These are phyloP conservation scores for Desoria tigrina DNA, from an alignment of 2,888 invertebrate genomes.

Conservation along the genomic window DNA sequence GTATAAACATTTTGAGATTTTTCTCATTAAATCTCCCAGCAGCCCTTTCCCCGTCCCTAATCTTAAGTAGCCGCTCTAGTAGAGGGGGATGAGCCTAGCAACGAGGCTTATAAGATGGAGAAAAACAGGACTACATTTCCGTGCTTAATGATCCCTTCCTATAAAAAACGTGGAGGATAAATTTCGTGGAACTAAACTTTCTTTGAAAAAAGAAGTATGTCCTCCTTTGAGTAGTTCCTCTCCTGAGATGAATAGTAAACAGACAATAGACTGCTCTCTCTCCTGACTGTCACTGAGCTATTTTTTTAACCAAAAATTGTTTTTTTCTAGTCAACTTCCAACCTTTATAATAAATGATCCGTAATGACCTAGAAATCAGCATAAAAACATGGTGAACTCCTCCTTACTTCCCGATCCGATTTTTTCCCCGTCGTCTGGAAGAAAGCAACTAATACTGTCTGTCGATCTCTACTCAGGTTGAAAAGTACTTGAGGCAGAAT, in stretches of 20 bases:
- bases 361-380: slow-evolving; percentile 25
- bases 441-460: slow-evolving; percentile 13
- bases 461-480: slow-evolving; percentile 21
- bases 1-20: too few species aligned
- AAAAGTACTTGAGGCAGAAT: slow-evolving; percentile 14
- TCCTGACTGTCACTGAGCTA: neutral
- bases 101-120: too few species aligned
- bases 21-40: too few species aligned
- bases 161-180: neutral
- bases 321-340: neutral
- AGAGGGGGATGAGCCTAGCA: too few species aligned
- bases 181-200: neutral
- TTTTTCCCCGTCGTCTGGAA: slow-evolving; percentile 3
- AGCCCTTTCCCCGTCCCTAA: too few species aligned
- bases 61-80: too few species aligned
- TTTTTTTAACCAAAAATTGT: neutral
- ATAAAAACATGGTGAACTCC: slow-evolving; percentile 16
- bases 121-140: too few species aligned
- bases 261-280: neutral
- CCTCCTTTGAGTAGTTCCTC: too few species aligned
- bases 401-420: too few species aligned
- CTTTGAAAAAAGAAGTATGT: neutral
- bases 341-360: slow-evolving; percentile 19
- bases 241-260: slow-evolving; percentile 4
- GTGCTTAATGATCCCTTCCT: neutral